A percentile compares a stretch with the other conserved stretches of the same genome.
Evolutionary conservation across 2,888 invertebrate species (phyloP).

Genomic region (Pheosia gnoma): DNA sequence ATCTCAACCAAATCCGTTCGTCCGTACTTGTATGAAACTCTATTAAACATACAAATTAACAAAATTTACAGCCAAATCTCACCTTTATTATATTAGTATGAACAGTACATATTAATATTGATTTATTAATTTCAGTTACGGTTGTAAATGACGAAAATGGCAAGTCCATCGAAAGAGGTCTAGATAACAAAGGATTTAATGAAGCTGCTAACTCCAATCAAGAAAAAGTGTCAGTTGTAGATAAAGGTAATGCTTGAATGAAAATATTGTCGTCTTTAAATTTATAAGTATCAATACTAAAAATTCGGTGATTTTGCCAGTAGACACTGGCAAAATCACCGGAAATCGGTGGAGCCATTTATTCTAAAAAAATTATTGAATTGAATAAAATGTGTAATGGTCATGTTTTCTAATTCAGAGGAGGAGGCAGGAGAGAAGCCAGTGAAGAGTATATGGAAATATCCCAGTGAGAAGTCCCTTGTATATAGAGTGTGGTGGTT

Average conservation of each 20-base stretch:
- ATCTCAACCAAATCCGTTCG: no score
- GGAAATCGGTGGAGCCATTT: no score
- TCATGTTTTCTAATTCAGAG: conserved; percentile 23
- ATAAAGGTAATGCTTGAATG: conserved; percentile 39
- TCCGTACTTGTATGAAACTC: no score
- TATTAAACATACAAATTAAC: no score
- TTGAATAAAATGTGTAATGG: background rate
- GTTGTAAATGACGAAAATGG: conserved; percentile 61
- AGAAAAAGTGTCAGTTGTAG: conserved; percentile 41
- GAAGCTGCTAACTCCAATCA: conserved; percentile 39
- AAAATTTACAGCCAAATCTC: no score
- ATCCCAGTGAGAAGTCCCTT: conserved; percentile 64
- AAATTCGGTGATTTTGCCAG: no score
- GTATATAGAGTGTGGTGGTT: conserved; percentile 85
- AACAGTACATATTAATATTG: no score
- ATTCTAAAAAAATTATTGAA: no score
- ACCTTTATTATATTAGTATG: no score
- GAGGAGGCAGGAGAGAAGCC: conserved; percentile 42
- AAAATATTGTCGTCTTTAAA: background rate
- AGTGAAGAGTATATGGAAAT: conserved; percentile 68
- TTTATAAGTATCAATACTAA: background rate
- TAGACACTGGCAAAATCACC: no score
- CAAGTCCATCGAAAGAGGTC: conserved; percentile 59
- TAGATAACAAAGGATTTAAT: conserved; percentile 61
- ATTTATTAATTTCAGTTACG: conserved; percentile 52